Base-by-base conservation (phyloP, 1,140 invertebrate species). In the Wiebesia pumilae region DNA sequence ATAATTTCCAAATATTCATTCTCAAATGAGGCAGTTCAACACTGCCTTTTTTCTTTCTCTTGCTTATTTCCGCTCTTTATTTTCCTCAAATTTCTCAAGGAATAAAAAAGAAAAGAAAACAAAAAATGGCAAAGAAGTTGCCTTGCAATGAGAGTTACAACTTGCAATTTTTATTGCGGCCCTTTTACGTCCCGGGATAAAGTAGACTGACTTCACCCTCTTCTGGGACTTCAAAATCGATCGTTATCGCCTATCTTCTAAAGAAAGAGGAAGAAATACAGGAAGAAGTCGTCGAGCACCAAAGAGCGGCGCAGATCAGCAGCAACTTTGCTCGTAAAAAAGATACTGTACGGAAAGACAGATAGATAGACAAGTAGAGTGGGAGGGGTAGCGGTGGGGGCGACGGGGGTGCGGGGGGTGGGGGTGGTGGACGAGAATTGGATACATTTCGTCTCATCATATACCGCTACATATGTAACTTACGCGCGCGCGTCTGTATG, bases 111-210 rank as follows among this genome's bases (percentile, higher is more conserved):
- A 75, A 62, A 51, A 4, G 73, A 69, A 79, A 27, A 83, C 14
- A 58, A 19, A 83, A 69, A 73, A 83, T 47, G 80, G 71, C 47
- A 54, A 73, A 24, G 24, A n/a, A 83, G 51, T 12, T 19, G 43
- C 35, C 62, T 80, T 21, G 43, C 43, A 43, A 79, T 65, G 75
- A 80, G 77, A 79, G 77, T 85, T 85, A 81, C 69, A 86, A 81
- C 84, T 73, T 77, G 84, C 67, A 81, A 83, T 82, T 86, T 86
- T 86, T 86, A 86, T 86, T 81, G 84, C 77, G 78, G 79, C 67
- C 79, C 67, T 83, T 86, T 86, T 78, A 83, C 80, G 85, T 67
- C 43, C 79, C 16, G 14, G 69, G 54, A 86, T 75, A 81, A 86
- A 81, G 84, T 47, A 62, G 77, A 81, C 27, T 30, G 51, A 78